Conservation (phyloP, 1,140 invertebrate genomes). For the Zaprionus davidi region DNA sequence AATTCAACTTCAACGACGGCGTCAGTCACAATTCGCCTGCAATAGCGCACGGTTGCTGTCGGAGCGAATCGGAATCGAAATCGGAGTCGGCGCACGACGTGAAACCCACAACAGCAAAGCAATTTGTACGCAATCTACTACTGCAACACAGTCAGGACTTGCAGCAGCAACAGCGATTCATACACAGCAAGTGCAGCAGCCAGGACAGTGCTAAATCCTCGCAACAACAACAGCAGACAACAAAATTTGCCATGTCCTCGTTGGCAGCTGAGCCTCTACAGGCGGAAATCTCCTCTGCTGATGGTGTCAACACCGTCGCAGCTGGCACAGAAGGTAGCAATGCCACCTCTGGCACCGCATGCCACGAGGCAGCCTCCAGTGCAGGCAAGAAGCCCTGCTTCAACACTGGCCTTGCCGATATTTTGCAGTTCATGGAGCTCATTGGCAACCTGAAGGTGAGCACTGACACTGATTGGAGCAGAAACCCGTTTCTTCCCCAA, state of each 20-base stretch:
- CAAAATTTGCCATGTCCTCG: conserved; percentile 79
- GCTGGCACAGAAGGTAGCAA: conserved; percentile 13
- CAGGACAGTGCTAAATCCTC: conserved; percentile 57
- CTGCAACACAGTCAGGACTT: conserved; percentile 60
- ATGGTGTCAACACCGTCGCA: conserved; percentile 10
- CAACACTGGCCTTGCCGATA: conserved; percentile 72
- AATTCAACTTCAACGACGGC: conserved; percentile 59
- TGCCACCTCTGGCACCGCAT: conserved; percentile 44
- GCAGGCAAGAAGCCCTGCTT: conserved; percentile 76
- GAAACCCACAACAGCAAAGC: conserved; percentile 41
- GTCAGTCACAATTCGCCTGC: conserved; percentile 61
- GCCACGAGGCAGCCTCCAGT: conserved; percentile 57
- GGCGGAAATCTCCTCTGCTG: conserved; percentile 45
- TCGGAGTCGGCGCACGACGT: conserved; percentile 64
- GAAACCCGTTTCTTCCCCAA: conserved; percentile 27
- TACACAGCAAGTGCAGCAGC: conserved; percentile 58
- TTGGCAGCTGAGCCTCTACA: conserved; percentile 76
- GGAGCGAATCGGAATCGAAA: conserved; percentile 51
- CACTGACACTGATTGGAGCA: conserved; percentile 1
- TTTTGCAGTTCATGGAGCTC: conserved; percentile 81
- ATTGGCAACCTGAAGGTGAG: conserved; percentile 81
- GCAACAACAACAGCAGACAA: conserved; percentile 60
- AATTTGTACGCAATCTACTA: conserved; percentile 62
- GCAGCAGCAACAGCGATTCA: conserved; percentile 45
- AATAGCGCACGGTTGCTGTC: conserved; percentile 63